Evolutionary conservation across 2,888 invertebrate genomes (phyloP).

Genomic region (Keiferia lycopersicella): DNA sequence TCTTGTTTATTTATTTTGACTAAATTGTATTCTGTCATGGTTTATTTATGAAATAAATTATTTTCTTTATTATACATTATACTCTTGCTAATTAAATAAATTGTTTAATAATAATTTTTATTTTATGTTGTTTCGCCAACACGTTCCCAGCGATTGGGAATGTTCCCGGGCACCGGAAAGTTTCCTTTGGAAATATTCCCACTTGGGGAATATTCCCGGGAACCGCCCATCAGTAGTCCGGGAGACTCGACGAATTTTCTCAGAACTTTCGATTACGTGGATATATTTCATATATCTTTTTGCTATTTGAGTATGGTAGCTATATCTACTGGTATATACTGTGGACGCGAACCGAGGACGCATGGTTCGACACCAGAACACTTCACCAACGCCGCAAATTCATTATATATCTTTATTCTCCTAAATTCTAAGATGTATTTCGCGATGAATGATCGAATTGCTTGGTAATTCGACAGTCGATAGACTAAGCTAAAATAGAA

Average conservation of each 20-base stretch:
- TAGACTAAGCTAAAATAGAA: constrained; percentile 73
- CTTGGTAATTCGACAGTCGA: constrained; percentile 75
- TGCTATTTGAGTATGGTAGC: constrained; percentile 38
- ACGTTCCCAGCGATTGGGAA: too few relatives aligned
- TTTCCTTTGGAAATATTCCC: too few relatives aligned
- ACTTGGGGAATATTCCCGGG: too few relatives aligned
- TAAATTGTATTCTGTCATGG: too few relatives aligned
- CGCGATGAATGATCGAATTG: constrained; percentile 81
- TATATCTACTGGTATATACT: constrained; percentile 50
- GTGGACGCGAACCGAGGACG: constrained; percentile 61
- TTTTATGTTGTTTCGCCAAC: too few relatives aligned
- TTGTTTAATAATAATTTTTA: too few relatives aligned
- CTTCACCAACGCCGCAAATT: constrained; percentile 60
- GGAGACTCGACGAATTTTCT: constrained; percentile 53
- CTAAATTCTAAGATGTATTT: constrained; percentile 72
- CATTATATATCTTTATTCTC: constrained; percentile 71
- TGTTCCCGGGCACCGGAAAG: too few relatives aligned
- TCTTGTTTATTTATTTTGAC: too few relatives aligned
- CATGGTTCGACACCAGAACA: constrained; percentile 50
- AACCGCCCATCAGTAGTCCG: too few relatives aligned
- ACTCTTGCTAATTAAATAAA: too few relatives aligned
- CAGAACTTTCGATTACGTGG: constrained; percentile 38
- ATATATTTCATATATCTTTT: constrained; percentile 68
- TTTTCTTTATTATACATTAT: too few relatives aligned
- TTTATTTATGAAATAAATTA: too few relatives aligned